Conservation (phyloP, 2,888 invertebrate species). For the Conops quadrifasciatus region DNA sequence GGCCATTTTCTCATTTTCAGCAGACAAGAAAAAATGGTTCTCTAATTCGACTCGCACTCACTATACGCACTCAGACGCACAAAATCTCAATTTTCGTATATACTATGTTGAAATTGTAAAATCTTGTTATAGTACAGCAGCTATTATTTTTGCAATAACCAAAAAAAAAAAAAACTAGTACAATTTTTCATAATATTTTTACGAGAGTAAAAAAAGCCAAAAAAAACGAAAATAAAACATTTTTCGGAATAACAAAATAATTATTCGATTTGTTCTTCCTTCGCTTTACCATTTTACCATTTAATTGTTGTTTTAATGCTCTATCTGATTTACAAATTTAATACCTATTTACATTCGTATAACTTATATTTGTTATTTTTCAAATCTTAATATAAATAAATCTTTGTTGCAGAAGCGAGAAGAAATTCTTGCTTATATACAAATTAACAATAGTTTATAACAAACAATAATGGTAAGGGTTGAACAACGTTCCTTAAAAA, state of each 20-base stretch:
- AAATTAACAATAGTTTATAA: constrained; percentile 26
- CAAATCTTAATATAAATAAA: constrained; percentile 12
- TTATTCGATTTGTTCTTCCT: constrained; percentile 4
- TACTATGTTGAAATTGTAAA: constrained; percentile 19
- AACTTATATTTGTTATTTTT: too few relatives aligned
- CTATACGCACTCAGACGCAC: constrained; percentile 32
- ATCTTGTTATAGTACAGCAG: constrained; percentile 16
- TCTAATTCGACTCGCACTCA: neutral
- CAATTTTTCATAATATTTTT: constrained; percentile 13
- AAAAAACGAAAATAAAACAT: constrained; percentile 63
- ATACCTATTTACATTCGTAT: constrained; percentile 8
- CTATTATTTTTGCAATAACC: constrained; percentile 59
- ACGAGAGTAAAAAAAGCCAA: constrained; percentile 30
- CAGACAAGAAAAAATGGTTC: neutral
- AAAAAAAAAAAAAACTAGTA: constrained; percentile 48
- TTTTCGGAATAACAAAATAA: constrained; percentile 56
- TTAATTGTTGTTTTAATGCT: constrained; percentile 26
- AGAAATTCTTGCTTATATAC: constrained; percentile 30
- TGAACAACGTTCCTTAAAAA: neutral
- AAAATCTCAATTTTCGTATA: constrained; percentile 37
- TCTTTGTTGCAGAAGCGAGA: constrained; percentile 22
- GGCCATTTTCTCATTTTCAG: constrained; percentile 47
- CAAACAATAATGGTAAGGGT: constrained; percentile 26
- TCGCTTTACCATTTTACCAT: constrained; percentile 3
- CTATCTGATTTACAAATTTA: constrained; percentile 25